These are phyloP conservation scores for Thecophora atra DNA, from an alignment of 2,888 invertebrate genomes.

Conservation along the genomic window DNA sequence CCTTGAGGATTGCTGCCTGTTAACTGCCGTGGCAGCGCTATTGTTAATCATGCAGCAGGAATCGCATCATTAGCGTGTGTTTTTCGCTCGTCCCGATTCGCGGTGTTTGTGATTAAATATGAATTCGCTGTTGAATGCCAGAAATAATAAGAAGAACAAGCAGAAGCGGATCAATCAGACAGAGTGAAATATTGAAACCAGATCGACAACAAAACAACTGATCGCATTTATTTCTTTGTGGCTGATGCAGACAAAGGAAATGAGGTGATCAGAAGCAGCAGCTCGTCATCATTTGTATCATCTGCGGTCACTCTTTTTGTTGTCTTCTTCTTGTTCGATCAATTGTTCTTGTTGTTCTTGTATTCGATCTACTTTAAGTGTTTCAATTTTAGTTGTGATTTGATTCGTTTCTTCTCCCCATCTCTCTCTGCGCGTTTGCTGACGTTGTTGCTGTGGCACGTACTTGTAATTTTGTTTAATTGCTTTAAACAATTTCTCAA, in stretches of 20 bases:
- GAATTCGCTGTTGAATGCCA: not conserved
- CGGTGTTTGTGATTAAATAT: constrained; percentile 33
- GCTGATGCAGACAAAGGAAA: not conserved
- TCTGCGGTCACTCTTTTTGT: not conserved
- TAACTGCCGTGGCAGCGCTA: not conserved
- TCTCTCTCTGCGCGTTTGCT: not conserved
- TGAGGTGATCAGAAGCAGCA: constrained; percentile 14
- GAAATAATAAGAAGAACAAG: not conserved
- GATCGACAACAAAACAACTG: constrained; percentile 14
- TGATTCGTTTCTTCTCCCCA: not conserved
- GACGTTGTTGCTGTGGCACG: constrained; percentile 27
- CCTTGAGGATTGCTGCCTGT: not conserved
- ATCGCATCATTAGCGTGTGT: constrained; percentile 33
- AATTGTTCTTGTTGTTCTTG: not conserved
- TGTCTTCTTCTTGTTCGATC: not conserved
- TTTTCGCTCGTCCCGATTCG: not conserved
- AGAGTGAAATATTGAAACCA: constrained; percentile 18
- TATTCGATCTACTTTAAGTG: not conserved
- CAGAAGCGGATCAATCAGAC: not conserved
- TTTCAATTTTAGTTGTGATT: constrained; percentile 28
- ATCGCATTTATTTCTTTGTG: not conserved
- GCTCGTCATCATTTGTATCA: constrained; percentile 12
- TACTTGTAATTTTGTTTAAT: constrained; percentile 38
- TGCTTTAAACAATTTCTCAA: constrained; percentile 36
- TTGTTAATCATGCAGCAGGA: constrained; percentile 19